Percentiles rank a stretch among this genome's conserved stretches.
Conservation (phyloP, 2,888 invertebrate genomes). For the Stratiomys singularior region DNA sequence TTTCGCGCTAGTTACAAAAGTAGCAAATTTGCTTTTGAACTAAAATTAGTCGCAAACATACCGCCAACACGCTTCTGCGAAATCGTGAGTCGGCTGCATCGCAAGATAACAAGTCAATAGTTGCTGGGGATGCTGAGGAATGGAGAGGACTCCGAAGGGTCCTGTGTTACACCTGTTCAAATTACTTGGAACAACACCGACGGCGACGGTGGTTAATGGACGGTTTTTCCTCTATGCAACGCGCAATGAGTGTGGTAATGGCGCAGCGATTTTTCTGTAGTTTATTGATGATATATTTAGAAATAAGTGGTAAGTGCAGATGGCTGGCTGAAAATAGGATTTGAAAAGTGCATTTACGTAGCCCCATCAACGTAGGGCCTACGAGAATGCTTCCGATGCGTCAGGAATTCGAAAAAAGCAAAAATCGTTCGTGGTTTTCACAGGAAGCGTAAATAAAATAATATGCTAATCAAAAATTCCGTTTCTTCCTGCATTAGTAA, state of each 20-base stretch:
- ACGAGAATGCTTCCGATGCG: too few relatives aligned
- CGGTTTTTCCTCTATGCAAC: constrained; percentile 43
- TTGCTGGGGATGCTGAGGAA: background rate
- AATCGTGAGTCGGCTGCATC: background rate
- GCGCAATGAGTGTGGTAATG: constrained; percentile 26
- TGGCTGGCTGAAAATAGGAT: constrained; percentile 15
- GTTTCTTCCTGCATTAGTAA: too few relatives aligned
- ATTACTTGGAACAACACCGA: constrained; percentile 47
- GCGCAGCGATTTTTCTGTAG: constrained; percentile 21
- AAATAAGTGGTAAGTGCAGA: constrained; percentile 9
- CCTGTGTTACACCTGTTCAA: constrained; percentile 42
- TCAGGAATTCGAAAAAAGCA: too few relatives aligned
- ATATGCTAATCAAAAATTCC: too few relatives aligned
- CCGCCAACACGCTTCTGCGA: constrained; percentile 21
- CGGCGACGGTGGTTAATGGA: constrained; percentile 41
- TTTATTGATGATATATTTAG: constrained; percentile 43
- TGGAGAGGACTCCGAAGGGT: background rate
- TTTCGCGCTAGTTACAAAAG: constrained; percentile 36
- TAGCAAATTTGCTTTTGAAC: constrained; percentile 43
- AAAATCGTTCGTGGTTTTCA: too few relatives aligned
- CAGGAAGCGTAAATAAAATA: too few relatives aligned
- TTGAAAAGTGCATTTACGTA: background rate
- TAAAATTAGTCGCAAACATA: constrained; percentile 37
- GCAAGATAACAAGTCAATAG: constrained; percentile 42
- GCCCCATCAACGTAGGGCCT: too few relatives aligned